Conservation (phyloP, 2,888 invertebrate species). For the Sinotaia quadrata region DNA sequence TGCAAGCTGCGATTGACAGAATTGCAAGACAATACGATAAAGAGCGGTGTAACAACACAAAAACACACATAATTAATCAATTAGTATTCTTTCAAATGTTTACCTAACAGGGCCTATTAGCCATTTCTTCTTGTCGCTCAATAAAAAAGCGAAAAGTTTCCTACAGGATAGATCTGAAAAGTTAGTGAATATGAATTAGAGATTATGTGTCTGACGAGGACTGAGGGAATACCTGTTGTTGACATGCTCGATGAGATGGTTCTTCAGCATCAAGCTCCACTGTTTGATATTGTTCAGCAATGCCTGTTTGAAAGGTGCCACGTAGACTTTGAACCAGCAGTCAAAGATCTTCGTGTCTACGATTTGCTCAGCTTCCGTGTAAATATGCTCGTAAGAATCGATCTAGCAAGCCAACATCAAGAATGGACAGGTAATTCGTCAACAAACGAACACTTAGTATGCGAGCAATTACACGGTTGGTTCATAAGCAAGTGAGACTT, state of each 20-base stretch:
- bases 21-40: neutral
- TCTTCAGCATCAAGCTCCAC: slow-evolving; percentile 97
- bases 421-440: too few species aligned
- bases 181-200: too few species aligned
- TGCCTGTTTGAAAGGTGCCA: slow-evolving; percentile 91
- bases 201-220: neutral
- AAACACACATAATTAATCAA: too few species aligned
- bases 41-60: neutral
- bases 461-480: too few species aligned
- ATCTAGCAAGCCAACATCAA: slow-evolving; percentile 78
- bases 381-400: slow-evolving; percentile 91
- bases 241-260: slow-evolving; percentile 91
- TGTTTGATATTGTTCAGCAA: slow-evolving; percentile 90
- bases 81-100: too few species aligned
- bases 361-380: slow-evolving; percentile 89
- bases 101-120: too few species aligned
- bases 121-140: too few species aligned
- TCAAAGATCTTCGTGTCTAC: slow-evolving; percentile 86
- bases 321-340: slow-evolving; percentile 91
- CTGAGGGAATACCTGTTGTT: slow-evolving; percentile 76
- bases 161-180: too few species aligned
- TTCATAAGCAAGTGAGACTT: too few species aligned
- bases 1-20: slow-evolving; percentile 77
- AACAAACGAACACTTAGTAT: too few species aligned
- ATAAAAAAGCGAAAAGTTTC: too few species aligned